Evolutionary conservation across 2,888 invertebrate species (phyloP), one percentile per base, ranked within the genome.

Genomic region (Oligia latruncula): DNA sequence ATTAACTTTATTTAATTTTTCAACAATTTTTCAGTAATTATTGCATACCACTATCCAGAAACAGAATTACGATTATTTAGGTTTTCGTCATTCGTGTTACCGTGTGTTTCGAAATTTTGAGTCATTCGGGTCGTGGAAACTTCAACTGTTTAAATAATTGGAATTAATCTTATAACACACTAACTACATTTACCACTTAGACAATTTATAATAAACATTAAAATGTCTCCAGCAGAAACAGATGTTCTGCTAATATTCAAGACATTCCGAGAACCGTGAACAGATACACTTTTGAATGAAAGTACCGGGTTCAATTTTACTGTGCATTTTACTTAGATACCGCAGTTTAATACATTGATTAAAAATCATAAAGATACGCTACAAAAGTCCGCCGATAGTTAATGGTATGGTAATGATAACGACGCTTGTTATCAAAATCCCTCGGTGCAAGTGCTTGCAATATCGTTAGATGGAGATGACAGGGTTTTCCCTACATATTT

Each of bases 141-240:
- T 74, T 62, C 77, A 87, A 79, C 88, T 85, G 84, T 84, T 49
- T 74, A 86, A 85, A 87, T 81, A 85, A 49, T 78, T 79, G 79
- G 71, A 85, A 85, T 85, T 78, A 79, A 79, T 88, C 79, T 80
- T 71, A 78, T 71, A 77, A 55, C 72, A 60, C 46, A 66, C 43
- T 74, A 66, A 73, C 60, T 75, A 71, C 2, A 65, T 68, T 68
- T 40, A 52, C 40, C 62, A 71, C 55, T 74, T 40, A 79, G 40
- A 74, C 20, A n/a, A 58, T 55, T 58, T 74, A 49, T 35, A 71
- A 52, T 62, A 60, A 80, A 76, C 15, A 15, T 52, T 55, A 35
- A 72, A 52, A 74, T 17, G 15, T 73, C 62, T 46, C 23, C n/a
- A 52, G 43, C 29, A 40, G 6, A 80, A 62, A 73, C 40, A 71